phyloP scores from a whole-genome alignment of 2,888 invertebrate species.

The Acrocyrtus sp. region DNA sequence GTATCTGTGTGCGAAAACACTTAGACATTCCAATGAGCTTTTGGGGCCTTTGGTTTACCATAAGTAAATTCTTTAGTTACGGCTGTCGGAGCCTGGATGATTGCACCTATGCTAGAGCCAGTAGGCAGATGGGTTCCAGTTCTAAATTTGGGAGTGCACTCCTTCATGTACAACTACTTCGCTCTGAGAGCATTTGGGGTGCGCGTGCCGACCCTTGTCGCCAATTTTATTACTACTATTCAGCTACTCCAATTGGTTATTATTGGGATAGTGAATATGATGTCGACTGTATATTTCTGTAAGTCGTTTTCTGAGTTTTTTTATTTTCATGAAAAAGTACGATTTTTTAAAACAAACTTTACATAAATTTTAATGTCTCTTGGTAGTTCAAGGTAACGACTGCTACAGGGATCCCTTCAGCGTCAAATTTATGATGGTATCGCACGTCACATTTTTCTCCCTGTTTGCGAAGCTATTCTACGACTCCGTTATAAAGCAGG shows the following conservation, averaged over 20 bases:
- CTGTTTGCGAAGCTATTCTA: conserved; percentile 25
- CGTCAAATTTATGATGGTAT: conserved; percentile 15
- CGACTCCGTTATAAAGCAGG: conserved; percentile 9
- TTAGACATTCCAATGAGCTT: conserved; percentile 69
- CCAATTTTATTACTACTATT: conserved; percentile 32
- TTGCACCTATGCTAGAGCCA: no score
- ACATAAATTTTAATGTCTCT: not conserved
- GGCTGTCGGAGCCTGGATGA: no score
- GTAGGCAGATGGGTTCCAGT: conserved; percentile 93
- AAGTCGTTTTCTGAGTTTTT: no score
- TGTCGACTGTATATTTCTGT: conserved; percentile 11
- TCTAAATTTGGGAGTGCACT: conserved; percentile 92
- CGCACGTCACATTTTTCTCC: conserved; percentile 7
- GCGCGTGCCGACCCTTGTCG: not conserved
- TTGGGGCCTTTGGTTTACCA: conserved; percentile 69
- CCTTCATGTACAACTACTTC: conserved; percentile 44
- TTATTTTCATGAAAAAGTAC: no score
- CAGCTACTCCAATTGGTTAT: conserved; percentile 36
- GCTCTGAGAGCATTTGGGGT: conserved; percentile 6
- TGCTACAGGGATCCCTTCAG: conserved; percentile 8
- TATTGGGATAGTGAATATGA: conserved; percentile 7
- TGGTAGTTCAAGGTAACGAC: not conserved
- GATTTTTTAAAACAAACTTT: no score
- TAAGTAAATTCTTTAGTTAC: conserved; percentile 44
- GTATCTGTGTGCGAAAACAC: conserved; percentile 78